These are phyloP conservation scores for Frankliniella fusca DNA, from an alignment of 2,888 invertebrate genomes.

Conservation along the genomic window DNA sequence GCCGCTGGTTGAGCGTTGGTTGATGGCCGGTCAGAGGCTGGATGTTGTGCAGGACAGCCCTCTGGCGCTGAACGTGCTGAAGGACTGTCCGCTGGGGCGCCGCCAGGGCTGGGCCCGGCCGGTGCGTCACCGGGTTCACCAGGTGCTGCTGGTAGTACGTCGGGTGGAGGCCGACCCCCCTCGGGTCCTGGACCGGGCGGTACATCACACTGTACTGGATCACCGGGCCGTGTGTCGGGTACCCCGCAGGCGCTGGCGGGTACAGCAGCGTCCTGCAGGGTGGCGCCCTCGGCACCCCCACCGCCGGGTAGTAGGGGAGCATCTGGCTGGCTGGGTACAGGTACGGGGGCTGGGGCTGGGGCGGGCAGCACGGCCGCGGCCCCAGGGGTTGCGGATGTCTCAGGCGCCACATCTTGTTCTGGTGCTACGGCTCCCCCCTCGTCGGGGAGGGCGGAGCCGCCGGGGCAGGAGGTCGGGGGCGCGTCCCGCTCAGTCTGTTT, in stretches of 20 bases:
- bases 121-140: not conserved
- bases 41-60: not conserved
- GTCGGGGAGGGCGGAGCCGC: not conserved
- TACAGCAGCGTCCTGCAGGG: not conserved
- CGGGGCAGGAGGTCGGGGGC: not conserved
- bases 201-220: not conserved
- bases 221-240: not conserved
- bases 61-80: not conserved
- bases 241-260: not conserved
- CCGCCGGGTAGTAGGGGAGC: too few species aligned
- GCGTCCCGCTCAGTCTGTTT: not conserved
- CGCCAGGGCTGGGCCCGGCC: not conserved
- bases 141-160: too few species aligned
- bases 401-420: not conserved
- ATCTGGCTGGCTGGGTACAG: too few species aligned
- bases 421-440: not conserved
- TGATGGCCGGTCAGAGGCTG: not conserved
- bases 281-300: not conserved
- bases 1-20: not conserved
- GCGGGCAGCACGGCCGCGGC: not conserved
- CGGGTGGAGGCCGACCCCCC: too few species aligned
- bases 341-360: not conserved
- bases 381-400: not conserved
- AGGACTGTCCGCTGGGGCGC: not conserved
- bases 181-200: not conserved